phyloP scores from a whole-genome alignment of 2,113 vertebrate species.

The Abramis brama region DNA sequence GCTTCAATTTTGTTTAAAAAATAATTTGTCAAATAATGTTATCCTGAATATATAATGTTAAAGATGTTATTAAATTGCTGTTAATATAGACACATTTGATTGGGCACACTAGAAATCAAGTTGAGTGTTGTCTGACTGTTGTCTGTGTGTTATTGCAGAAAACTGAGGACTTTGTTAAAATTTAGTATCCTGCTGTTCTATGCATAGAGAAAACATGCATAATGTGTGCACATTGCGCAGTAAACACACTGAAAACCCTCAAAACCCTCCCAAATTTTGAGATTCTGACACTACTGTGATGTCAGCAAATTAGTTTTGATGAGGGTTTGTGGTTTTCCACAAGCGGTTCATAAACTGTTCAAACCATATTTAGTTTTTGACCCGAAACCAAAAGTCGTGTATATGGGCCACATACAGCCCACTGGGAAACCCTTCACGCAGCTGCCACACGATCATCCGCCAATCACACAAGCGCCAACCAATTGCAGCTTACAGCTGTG shows the following conservation, averaged over 20 bases:
- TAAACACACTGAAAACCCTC: neutral
- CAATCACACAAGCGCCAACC: neutral
- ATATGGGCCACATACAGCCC: conserved; percentile 16
- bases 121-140: too few species aligned
- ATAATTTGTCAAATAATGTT: too few species aligned
- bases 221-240: neutral
- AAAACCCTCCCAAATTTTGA: neutral
- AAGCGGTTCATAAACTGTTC: neutral
- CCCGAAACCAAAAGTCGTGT: conserved; percentile 9
- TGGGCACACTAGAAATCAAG: too few species aligned
- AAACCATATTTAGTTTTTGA: conserved; percentile 18
- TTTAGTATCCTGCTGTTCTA: neutral
- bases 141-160: too few species aligned
- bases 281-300: neutral
- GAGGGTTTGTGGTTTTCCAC: neutral
- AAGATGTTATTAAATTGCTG: too few species aligned
- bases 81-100: too few species aligned
- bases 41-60: too few species aligned
- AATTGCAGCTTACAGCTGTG: conserved; percentile 10
- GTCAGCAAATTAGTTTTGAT: neutral
- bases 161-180: too few species aligned
- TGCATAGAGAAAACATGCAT: neutral
- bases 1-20: too few species aligned
- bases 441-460: neutral
- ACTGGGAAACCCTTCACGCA: conserved; percentile 2